Base-by-base conservation (phyloP, 2,888 invertebrate species). In the Tenthredo distinguenda region DNA sequence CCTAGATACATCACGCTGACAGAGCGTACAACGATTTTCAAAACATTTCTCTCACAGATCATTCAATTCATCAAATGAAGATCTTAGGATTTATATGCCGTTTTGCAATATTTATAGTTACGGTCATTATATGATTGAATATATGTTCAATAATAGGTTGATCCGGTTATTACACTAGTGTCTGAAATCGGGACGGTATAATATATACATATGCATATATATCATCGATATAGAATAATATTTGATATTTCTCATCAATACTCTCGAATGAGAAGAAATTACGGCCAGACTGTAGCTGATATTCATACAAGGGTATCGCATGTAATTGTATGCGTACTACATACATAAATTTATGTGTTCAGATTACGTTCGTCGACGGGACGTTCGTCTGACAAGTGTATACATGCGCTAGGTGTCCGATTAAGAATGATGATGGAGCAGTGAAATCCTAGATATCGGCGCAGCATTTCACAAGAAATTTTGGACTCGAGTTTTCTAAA, bases 401-500 rank as follows among this genome's bases (percentile, higher is more conserved):
- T 10, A 21, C 6, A 47, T n/a, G 15, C 15, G 6, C n/a, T 15
- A 5, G 18, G 55, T 55, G n/a, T 62, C 62, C 7, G 62, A 62
- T 21, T 26, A 62, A 18, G 62, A 62, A 62, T 62, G 26, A 65
- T 65, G 65, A 12, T 12, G 31, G 31, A 31, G 65, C 68, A 12
- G 34, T 68, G 15, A 34, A 68, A 34, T 68, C 68, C 68, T 12
- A 68, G 34, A 68, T 34, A 34, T 68, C 68, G 6, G 15, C 68
- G 31, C 68, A 68, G 68, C 34, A 31, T 15, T 68, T 68, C 68
- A 68, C 68, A 68, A 10, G 68, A 15, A 68, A 68, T 68, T 31
- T 68, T 31, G 34, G 34, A 18, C 68, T 68, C 5, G 34, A 34
- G 26, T 26, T 26, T 62, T 62, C 1, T 26, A 18, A 15, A 34